phyloP scores from a whole-genome alignment of 2,113 vertebrate genomes.

The Halichoerus grypus region DNA sequence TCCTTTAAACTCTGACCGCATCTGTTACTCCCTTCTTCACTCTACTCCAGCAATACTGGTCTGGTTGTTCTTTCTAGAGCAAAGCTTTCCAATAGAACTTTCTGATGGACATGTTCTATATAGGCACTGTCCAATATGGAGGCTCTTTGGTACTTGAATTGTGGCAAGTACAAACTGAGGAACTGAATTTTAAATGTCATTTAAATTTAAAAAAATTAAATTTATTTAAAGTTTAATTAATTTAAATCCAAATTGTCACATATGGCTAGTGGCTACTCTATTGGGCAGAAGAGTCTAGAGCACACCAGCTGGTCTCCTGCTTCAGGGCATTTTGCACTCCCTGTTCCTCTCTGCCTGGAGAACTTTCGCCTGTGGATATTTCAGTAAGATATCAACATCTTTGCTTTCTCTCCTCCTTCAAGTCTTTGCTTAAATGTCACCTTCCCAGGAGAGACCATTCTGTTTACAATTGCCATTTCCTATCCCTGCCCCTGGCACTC shows the following conservation, averaged over 20 bases:
- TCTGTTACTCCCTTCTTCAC: background rate
- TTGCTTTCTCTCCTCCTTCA: background rate
- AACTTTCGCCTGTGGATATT: background rate
- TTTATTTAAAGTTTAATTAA: background rate
- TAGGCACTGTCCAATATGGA: background rate
- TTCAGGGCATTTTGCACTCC: background rate
- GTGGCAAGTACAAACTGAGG: background rate
- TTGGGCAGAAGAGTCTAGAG: background rate
- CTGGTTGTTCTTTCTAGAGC: background rate
- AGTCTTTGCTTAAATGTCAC: background rate
- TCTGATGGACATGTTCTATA: background rate
- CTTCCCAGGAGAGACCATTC: background rate
- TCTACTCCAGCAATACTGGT: background rate
- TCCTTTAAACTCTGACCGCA: background rate
- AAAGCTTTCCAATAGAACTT: background rate
- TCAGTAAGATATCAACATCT: background rate
- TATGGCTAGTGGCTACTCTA: background rate
- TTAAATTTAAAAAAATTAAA: background rate
- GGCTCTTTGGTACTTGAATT: background rate
- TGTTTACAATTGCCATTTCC: background rate
- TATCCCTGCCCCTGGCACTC: background rate
- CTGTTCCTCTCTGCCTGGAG: background rate
- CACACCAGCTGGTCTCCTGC: background rate
- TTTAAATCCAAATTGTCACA: background rate
- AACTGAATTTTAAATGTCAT: background rate